Conservation (phyloP, 2,797 vertebrate species). For the Anomalospiza imberbis region DNA sequence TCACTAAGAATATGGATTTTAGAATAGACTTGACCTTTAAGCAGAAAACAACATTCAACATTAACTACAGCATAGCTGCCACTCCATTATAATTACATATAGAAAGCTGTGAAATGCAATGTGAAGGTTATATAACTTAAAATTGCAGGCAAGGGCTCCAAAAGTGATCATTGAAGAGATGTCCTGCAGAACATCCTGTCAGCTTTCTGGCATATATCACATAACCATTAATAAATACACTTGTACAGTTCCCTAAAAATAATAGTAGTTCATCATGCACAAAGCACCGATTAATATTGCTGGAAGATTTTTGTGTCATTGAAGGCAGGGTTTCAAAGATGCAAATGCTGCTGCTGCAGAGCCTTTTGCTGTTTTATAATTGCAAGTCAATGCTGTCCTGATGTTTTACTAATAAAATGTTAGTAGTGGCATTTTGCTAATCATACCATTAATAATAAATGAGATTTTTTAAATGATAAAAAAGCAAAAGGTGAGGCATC, state of each 20-base stretch:
- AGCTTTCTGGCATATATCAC: constrained; percentile 12
- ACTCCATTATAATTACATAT: constrained; percentile 24
- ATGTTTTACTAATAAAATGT: background rate
- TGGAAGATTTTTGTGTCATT: background rate
- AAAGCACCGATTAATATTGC: background rate
- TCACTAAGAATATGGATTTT: constrained; percentile 47
- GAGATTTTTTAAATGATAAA: background rate
- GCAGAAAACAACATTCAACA: constrained; percentile 36
- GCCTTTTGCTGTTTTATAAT: background rate
- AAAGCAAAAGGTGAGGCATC: background rate
- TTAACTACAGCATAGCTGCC: constrained; percentile 45
- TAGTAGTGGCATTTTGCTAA: background rate
- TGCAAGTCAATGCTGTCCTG: background rate
- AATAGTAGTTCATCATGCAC: background rate
- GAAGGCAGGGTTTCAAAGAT: background rate
- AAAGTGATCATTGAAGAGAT: background rate
- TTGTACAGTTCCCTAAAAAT: constrained; percentile 34
- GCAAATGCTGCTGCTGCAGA: background rate
- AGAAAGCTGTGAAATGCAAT: constrained; percentile 26
- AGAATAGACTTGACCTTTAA: constrained; percentile 63
- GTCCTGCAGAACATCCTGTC: constrained; percentile 41
- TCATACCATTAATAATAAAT: background rate
- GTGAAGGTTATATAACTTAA: constrained; percentile 38
- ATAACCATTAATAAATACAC: constrained; percentile 17
- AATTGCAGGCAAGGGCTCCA: background rate